Conservation (phyloP, 2,888 invertebrate species). For the Hypselothyrea guttata region DNA sequence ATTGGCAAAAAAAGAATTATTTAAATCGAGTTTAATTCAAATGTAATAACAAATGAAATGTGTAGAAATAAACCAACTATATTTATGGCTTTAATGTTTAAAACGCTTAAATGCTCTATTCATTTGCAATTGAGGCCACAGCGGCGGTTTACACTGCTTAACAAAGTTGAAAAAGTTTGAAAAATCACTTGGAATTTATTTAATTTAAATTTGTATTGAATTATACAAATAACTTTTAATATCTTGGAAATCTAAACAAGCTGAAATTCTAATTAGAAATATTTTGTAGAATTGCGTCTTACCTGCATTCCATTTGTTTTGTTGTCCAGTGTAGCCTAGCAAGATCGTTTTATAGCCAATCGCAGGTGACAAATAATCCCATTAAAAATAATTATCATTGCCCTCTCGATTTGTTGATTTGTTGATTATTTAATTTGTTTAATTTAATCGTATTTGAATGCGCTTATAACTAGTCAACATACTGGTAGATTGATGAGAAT, state of each 20-base stretch:
- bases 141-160: background rate
- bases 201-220: background rate
- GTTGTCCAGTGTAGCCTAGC: background rate
- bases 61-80: conserved; percentile 70
- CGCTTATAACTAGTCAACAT: conserved; percentile 74
- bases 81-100: conserved; percentile 74
- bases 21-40: conserved; percentile 13
- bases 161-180: too few relatives aligned
- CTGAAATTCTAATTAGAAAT: too few relatives aligned
- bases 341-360: too few relatives aligned
- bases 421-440: conserved; percentile 46
- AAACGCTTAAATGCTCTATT: conserved; percentile 10
- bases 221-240: background rate
- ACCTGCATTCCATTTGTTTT: background rate
- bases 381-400: conserved; percentile 2
- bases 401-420: conserved; percentile 2
- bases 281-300: too few relatives aligned
- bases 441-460: conserved; percentile 53
- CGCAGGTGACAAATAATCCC: too few relatives aligned
- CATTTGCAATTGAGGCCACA: background rate
- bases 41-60: conserved; percentile 56
- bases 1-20: conserved; percentile 29
- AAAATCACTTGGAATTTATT: too few relatives aligned
- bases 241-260: too few relatives aligned
- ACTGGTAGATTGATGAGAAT: conserved; percentile 48